phyloP scores from a whole-genome alignment of 2,113 vertebrate species.

The Lepus timidus region DNA sequence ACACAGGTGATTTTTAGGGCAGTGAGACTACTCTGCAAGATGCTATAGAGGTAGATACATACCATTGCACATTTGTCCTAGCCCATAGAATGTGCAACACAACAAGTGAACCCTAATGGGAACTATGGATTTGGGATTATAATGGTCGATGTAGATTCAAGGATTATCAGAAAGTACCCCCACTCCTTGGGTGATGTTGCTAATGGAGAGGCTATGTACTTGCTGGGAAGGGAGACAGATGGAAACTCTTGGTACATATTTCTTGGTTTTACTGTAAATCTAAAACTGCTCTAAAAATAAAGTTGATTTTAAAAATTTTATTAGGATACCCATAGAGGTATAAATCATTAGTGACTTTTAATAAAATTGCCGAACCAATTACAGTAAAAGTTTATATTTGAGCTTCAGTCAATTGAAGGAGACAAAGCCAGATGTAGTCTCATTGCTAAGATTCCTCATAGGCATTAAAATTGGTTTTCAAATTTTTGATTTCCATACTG shows the following conservation, averaged over 20 bases:
- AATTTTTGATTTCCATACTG: background rate
- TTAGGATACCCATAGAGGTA: background rate
- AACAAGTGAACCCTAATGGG: background rate
- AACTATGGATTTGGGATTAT: background rate
- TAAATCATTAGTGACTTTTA: background rate
- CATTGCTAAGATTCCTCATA: background rate
- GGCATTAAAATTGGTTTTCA: background rate
- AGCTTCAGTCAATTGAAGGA: background rate
- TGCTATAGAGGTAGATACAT: no score
- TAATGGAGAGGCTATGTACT: no score
- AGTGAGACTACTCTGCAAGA: background rate
- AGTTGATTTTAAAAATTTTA: background rate
- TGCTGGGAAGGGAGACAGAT: rapidly evolving
- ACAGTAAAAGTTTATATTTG: background rate
- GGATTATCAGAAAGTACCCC: background rate
- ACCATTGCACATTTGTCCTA: background rate
- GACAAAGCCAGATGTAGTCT: no score
- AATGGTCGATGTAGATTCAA: no score
- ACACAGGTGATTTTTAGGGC: background rate
- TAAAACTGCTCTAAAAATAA: background rate
- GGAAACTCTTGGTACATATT: background rate
- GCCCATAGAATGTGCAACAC: background rate
- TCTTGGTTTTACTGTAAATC: background rate
- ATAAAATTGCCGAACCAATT: background rate
- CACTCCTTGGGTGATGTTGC: background rate